phyloP scores from a whole-genome alignment of 1,140 invertebrate species.

The Drosophila arizonae region DNA sequence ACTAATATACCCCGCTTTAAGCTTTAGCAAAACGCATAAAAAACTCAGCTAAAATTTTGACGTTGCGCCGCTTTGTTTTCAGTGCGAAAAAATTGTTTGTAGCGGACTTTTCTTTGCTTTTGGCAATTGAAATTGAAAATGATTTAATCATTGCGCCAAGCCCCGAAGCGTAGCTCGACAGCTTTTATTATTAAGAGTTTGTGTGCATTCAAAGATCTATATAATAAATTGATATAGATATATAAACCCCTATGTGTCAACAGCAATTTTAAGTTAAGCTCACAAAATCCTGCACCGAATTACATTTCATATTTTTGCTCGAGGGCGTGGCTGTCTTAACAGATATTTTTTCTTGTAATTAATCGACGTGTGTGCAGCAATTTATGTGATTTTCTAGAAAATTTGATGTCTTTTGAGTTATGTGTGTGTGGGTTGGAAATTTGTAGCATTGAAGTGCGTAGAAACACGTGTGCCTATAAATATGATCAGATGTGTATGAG shows the following conservation, averaged over 20 bases:
- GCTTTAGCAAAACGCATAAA: background rate
- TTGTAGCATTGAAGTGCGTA: constrained; percentile 69
- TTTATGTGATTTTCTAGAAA: constrained; percentile 73
- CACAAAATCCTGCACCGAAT: constrained; percentile 32
- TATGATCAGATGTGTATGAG: constrained; percentile 11
- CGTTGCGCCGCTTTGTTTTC: constrained; percentile 8
- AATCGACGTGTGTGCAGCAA: constrained; percentile 70
- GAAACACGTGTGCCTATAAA: constrained; percentile 59
- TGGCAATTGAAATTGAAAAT: constrained; percentile 43
- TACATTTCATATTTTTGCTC: constrained; percentile 51
- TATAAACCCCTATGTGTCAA: constrained; percentile 58
- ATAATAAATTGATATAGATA: constrained; percentile 15
- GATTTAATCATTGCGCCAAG: constrained; percentile 58
- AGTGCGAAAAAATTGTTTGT: constrained; percentile 1
- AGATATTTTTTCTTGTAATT: constrained; percentile 62
- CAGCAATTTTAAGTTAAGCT: constrained; percentile 49
- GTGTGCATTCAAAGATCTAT: background rate
- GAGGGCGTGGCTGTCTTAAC: constrained; percentile 59
- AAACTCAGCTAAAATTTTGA: background rate
- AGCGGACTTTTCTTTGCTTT: constrained; percentile 16
- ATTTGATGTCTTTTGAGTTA: constrained; percentile 65
- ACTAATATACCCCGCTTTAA: too few relatives aligned
- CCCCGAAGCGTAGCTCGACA: constrained; percentile 41
- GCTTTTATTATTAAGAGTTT: constrained; percentile 22
- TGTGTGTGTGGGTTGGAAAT: constrained; percentile 46